Base-by-base conservation (phyloP, 2,797 vertebrate species). In the Acestrorhynchus altus region DNA sequence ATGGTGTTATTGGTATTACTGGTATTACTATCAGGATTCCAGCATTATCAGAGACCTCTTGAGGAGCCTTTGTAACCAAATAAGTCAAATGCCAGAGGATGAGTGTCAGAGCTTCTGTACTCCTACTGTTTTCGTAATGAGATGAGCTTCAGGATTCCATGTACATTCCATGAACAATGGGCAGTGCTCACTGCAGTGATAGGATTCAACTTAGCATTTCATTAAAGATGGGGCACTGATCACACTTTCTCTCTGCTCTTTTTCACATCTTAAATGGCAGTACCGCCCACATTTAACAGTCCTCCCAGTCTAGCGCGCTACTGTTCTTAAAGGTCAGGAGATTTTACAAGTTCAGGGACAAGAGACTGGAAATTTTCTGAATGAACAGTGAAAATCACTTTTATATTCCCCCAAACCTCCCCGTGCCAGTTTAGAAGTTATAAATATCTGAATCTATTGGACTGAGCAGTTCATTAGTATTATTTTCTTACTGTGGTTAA, bases 271-370 rank as follows among this genome's bases (percentile, higher is more conserved):
- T 54, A 15, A 63, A 49, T 3, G 26, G 24, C 49, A 77, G 56
- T 51, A 57, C 77, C 61, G 61, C 83, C 54, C 78, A 75, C 70
- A 60, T 39, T 20, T 8, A 39, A 61, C 59, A n/a, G 13, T 8
- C 28, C 18, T 8, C 28, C 52, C 76, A 59, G 46, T 47, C 69
- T 42, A 20, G 52, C n/a, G 61, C 44, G 73, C 74, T 70, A 18
- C n/a, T 61, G 61, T 76, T 73, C 39, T 73, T 74, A 83, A 85
- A 85, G 78, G 78, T 85, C 83, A 85, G 74, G 57, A 73, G 44
- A 76, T 44, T 64, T 80, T 60, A 80, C 42, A 52, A 74, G 39
- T 44, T 82, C 56, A 49, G 51, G 20, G 42, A 73, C 28, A 60
- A n/a, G 63, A 26, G 24, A 51, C 42, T 60, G 52, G 70, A 59